Evolutionary conservation across 2,113 vertebrate species (phyloP), one percentile per base, ranked within the genome.

Genomic region (Oplegnathus fasciatus): DNA sequence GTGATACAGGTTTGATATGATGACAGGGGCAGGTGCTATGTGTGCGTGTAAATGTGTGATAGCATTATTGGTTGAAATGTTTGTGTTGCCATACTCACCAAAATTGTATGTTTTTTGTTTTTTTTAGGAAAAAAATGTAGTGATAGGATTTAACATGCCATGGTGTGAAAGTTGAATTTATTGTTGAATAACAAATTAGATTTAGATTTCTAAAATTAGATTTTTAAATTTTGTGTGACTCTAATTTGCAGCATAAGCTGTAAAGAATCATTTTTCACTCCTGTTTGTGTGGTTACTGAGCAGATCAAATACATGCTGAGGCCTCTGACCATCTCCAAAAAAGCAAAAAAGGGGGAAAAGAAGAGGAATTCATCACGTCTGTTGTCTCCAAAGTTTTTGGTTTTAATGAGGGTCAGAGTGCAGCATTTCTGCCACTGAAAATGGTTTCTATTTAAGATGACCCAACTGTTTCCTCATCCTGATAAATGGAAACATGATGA

Each of bases 381-480:
- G 84, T 68, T 84, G 77, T 84, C 66, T 78, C 72, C 42, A 57
- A 78, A 76, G 61, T 64, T 37, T 83, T 72, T 76, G 54, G 22
- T 61, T 75, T 84, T 72, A 87, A 85, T 81, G 82, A 73, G 81
- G 89, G 84, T 81, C 83, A 88, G 71, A 73, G 86, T 75, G 37
- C 73, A 86, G 22, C 1, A 14, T 80, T 71, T 86, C 64, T 73
- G 55, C 74, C 65, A 74, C 78, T 60, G 68, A 67, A 80, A 78
- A 86, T 54, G 78, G 78, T 69, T 71, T 67, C 22, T 83, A 32
- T 66, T 75, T 80, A 75, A 72, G 65, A 64, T 40, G 70, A 88
- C 24, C 42, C 64, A 44, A 55, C 57, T 61, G n/a, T 68, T 52
- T 76, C 3, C 6, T 6, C 3, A 37, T 37, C 34, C 34, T 37